Evolutionary conservation across 1,140 invertebrate genomes (phyloP), one percentile per base, ranked within the genome.

Genomic region (Teleogryllus occipitalis): DNA sequence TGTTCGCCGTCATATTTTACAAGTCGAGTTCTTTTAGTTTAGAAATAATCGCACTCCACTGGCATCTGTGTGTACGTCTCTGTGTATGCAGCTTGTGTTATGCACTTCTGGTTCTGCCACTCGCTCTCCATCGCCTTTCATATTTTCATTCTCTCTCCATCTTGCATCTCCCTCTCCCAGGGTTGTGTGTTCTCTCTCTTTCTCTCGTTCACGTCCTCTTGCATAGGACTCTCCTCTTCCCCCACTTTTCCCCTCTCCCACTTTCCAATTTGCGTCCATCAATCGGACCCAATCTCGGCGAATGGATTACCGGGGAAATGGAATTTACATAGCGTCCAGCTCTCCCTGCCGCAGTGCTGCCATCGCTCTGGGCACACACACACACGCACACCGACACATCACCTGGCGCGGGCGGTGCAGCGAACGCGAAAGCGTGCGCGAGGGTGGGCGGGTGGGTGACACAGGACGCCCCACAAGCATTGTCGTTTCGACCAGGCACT

Each of bases 201-300:
- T 22, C 75, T 12, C n/a, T 18, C 54, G 18, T 14, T 65, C 54
- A 65, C 54, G 27, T 65, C 54, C 54, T 7, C 54, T 65, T 3
- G 54, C 18, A 65, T 65, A 65, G 54, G 18, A 18, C 54, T 65
- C 10, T 76, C 75, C 46, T 39, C 46, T 0, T 76, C 47, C 47
- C 39, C 75, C n/a, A 47, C n/a, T 76, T 47, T 14, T 47, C 14
- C 75, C 47, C 75, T 47, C 39, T 76, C 75, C 84, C 83, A 82
- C 82, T 88, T 89, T 89, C 88, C 88, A 90, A 90, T 90, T 89
- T 89, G 86, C 88, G 87, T 88, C 88, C 88, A 89, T 90, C 89
- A 89, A 89, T 90, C 88, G 88, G 86, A 86, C 87, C 87, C 88
- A 89, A 89, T 89, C 88, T 86, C 87, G 83, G 85, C 86, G 87